Percentiles rank a stretch among this genome's conserved stretches.
phyloP scores from a whole-genome alignment of 2,888 invertebrate species.

The Meloe dianella region DNA sequence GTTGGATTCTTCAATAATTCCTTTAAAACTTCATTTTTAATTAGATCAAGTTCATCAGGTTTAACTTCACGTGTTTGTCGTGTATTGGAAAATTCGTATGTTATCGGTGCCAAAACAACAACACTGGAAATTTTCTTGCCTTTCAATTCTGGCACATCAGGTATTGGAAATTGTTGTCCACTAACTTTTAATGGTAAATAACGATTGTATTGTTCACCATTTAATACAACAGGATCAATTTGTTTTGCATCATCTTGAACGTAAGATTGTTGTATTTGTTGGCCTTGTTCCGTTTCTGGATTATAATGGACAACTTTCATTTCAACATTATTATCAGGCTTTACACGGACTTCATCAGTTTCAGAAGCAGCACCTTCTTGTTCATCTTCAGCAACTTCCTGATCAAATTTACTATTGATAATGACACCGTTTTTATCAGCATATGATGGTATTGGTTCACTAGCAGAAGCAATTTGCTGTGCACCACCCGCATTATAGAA shows the following conservation, averaged over 20 bases:
- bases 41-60: slow-evolving; percentile 58
- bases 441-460: slow-evolving; percentile 72
- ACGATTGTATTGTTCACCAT: slow-evolving; percentile 74
- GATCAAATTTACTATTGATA: slow-evolving; percentile 63
- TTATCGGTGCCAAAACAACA: slow-evolving; percentile 83
- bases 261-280: slow-evolving; percentile 73
- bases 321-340: slow-evolving; percentile 69
- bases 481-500: slow-evolving; percentile 85
- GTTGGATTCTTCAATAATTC: slow-evolving; percentile 77
- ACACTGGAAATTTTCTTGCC: slow-evolving; percentile 84
- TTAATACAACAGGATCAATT: slow-evolving; percentile 75
- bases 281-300: slow-evolving; percentile 75
- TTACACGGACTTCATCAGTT: slow-evolving; percentile 57
- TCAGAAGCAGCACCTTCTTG: slow-evolving; percentile 63
- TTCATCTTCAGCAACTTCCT: slow-evolving; percentile 51
- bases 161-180: slow-evolving; percentile 84
- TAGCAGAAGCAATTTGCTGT: slow-evolving; percentile 68
- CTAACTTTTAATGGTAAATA: slow-evolving; percentile 85
- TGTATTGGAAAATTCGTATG: slow-evolving; percentile 66
- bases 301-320: slow-evolving; percentile 87
- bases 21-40: slow-evolving; percentile 73
- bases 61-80: slow-evolving; percentile 65
- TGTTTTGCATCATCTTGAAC: slow-evolving; percentile 75
- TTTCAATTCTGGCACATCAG: slow-evolving; percentile 75
- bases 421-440: slow-evolving; percentile 69